Evolutionary conservation across 2,113 vertebrate species (phyloP), one percentile per base, ranked within the genome.

Genomic region (Mellivora capensis): DNA sequence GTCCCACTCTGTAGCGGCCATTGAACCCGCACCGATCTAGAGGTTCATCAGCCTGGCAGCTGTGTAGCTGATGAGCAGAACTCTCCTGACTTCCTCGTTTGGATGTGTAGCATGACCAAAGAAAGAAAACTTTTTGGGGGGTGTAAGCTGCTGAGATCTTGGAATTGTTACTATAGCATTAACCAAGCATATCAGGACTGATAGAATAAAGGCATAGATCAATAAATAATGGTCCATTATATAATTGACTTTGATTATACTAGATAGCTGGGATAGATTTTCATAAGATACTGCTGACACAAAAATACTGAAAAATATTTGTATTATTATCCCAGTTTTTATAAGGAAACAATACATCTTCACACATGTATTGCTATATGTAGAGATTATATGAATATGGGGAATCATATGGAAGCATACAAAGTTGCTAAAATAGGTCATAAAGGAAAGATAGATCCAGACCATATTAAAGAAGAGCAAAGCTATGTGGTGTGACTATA

Each of bases 401-500:
- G 25, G 47, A 8, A n/a, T 64, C 23, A 44, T 44, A 83, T 27
- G n/a, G 87, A 96, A 87, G 54, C 69, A n/a, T 77, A 93, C 34
- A 69, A 77, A 93, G 23, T 34, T 85, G 54, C 61, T 87, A 74
- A 93, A 88, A 90, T 39, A 93, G 57, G 10, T 82, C 67, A 82
- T 54, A 82, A 93, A 77, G 27, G 39, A 89, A 82, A 96, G 87
- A 37, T 72, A 96, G 93, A 93, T 80, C 77, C 49, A 95, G 90
- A 69, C 23, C 54, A 23, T 57, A 93, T 47, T 31, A 31, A 61
- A 57, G 49, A 67, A 80, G 31, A 47, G 3, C 12, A 67, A 87
- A 87, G 52, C 27, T 90, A 47, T 90, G 86, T 86, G 49, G 14
- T 84, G 6, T 81, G 37, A 82, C 95, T 54, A 74, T 61, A 95